Percentiles rank a stretch among this genome's conserved stretches.
These are phyloP conservation scores for Ommatoiulus sabulosus DNA, from an alignment of 2,888 invertebrate genomes.

Conservation along the genomic window DNA sequence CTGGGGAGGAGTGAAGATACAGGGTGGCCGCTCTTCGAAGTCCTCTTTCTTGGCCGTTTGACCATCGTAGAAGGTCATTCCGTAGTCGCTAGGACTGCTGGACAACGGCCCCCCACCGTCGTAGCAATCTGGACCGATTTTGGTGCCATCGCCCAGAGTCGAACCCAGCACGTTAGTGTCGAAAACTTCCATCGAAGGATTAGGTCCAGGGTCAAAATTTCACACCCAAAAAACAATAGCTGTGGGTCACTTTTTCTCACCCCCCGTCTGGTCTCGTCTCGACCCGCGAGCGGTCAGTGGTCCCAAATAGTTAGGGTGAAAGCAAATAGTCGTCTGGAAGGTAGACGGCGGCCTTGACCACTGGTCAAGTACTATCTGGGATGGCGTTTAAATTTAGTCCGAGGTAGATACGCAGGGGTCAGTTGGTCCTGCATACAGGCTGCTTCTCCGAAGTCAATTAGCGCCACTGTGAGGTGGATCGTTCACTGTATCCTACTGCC, in stretches of 20 bases:
- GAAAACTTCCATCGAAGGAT: conserved; percentile 39
- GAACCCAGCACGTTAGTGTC: background rate
- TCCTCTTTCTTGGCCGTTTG: conserved; percentile 53
- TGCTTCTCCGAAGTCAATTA: background rate
- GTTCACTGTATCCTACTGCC: background rate
- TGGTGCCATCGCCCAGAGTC: background rate
- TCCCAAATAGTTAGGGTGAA: too few species aligned
- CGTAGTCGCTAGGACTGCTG: conserved; percentile 36
- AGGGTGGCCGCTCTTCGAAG: conserved; percentile 57
- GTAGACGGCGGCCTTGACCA: background rate
- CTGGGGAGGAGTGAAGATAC: conserved; percentile 56
- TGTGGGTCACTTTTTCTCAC: background rate
- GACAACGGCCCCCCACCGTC: background rate
- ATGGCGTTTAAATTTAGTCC: conserved; percentile 49
- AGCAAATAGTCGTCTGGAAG: too few species aligned
- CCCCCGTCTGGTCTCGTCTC: too few species aligned
- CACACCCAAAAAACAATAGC: background rate
- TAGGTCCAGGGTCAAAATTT: background rate
- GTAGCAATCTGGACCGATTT: conserved; percentile 36
- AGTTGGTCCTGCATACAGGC: conserved; percentile 52
- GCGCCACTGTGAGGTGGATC: background rate
- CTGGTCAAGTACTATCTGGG: background rate
- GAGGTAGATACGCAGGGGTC: conserved; percentile 30
- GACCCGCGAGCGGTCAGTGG: too few species aligned
- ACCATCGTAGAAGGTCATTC: conserved; percentile 47